Conservation (phyloP, 92 coral and sea anemone genomes). For the Porites rus region DNA sequence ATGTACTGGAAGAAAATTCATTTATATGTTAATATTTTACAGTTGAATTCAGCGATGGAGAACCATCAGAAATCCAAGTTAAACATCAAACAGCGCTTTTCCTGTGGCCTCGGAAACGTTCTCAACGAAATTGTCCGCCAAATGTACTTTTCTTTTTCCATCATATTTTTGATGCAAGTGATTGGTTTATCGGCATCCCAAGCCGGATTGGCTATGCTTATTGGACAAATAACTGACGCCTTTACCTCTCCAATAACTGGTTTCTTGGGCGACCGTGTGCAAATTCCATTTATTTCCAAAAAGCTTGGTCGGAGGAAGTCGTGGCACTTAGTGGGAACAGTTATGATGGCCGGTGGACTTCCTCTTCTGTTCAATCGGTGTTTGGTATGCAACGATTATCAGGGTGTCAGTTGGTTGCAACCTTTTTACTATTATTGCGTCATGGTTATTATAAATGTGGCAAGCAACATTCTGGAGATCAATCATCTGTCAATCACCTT, state of each 20-base stretch:
- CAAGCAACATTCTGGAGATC: conserved; percentile 60
- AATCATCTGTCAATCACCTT: conserved; percentile 65
- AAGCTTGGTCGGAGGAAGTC: conserved; percentile 67
- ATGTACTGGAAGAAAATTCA: background rate
- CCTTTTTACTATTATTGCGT: conserved; percentile 28
- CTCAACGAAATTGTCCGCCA: conserved; percentile 64
- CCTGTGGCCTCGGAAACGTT: conserved; percentile 67
- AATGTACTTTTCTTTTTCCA: conserved; percentile 43
- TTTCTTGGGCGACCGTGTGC: conserved; percentile 55
- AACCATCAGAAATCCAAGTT: background rate
- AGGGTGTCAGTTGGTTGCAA: conserved; percentile 32
- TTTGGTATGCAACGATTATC: conserved; percentile 47
- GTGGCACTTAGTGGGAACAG: conserved; percentile 69
- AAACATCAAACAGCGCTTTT: conserved; percentile 44
- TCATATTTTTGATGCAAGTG: conserved; percentile 68
- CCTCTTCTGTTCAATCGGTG: conserved; percentile 66
- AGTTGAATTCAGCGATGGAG: background rate
- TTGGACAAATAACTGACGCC: conserved; percentile 66
- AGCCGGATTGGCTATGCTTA: conserved; percentile 67
- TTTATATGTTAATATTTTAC: conserved; percentile 42
- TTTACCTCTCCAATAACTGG: conserved; percentile 59
- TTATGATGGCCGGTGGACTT: conserved; percentile 41
- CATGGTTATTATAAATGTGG: conserved; percentile 27
- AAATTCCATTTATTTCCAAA: conserved; percentile 45
- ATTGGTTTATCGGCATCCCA: conserved; percentile 57